Base-by-base conservation (phyloP, 2,888 invertebrate genomes). In the Adineta ricciae region DNA sequence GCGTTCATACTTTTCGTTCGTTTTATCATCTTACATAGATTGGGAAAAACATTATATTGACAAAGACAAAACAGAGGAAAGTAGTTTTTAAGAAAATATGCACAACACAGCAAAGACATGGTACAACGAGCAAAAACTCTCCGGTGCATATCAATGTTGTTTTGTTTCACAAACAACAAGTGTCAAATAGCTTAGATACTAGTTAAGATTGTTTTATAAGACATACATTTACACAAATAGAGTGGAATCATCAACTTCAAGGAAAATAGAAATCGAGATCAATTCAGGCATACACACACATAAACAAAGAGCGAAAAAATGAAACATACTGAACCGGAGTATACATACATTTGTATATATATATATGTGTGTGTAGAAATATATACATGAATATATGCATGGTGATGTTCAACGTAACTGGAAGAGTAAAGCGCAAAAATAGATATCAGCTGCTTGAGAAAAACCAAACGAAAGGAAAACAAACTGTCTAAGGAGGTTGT, bases 401-500 rank as follows among this genome's bases (percentile, higher is more conserved):
- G 64, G 64, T 64, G 64, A 64, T 64, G 64, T 64, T 64, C 64
- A 32, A 64, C 64, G 27, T 64, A 64, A 64, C 64, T 64, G 64
- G 64, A 64, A 64, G 27, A 64, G 27, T 64, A 64, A 64, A 64
- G 64, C 64, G 64, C 64, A 64, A 64, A 64, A 64, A 64, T 64
- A 64, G 64, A 64, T 64, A 64, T 64, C 64, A 64, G 64, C 64
- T 64, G 64, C 64, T 64, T 64, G 64, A 64, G 64, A 64, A 64
- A 64, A 27, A 64, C 27, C 24, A 32, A 64, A 64, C 27, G 27
- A 64, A 64, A 27, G 27, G 16, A 11, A 64, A 64, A 56, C 4
- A 64, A 64, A 64, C 64, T 32, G 27, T 64, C 64, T 64, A 64
- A 32, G 64, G 50, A 46, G 64, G 32, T 14, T 64, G 64, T 64